Conservation (phyloP, 1,140 invertebrate genomes). For the Anthonomus grandis region DNA sequence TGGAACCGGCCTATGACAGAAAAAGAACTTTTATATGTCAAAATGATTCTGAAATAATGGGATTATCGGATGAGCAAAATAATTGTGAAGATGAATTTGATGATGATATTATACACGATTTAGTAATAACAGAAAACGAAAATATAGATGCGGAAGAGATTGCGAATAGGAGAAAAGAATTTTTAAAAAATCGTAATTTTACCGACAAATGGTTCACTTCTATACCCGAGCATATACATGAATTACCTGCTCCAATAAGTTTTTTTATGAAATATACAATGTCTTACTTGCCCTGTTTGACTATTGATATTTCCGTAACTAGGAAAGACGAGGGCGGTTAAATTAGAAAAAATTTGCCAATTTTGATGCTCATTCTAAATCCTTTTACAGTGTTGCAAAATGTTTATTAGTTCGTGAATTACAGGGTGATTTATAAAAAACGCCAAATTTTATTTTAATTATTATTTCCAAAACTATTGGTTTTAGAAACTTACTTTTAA, state of each 20-base stretch:
- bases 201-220: conserved; percentile 3
- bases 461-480: no score
- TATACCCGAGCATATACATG: background rate
- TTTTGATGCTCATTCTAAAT: no score
- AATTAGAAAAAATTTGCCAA: no score
- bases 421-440: no score
- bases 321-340: no score
- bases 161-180: conserved; percentile 1
- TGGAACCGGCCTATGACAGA: no score
- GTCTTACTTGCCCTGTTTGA: no score
- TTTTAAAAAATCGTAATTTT: conserved; percentile 5
- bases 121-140: conserved; percentile 5
- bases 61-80: background rate
- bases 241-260: conserved; percentile 3
- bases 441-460: no score
- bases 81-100: background rate
- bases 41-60: background rate
- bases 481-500: no score
- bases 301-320: no score
- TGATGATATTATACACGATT: background rate
- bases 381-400: no score
- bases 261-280: conserved; percentile 9
- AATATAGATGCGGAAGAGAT: background rate
- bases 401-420: no score
- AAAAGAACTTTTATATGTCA: background rate